These are phyloP conservation scores for Desoria tigrina DNA, from an alignment of 2,888 invertebrate genomes.

Conservation along the genomic window DNA sequence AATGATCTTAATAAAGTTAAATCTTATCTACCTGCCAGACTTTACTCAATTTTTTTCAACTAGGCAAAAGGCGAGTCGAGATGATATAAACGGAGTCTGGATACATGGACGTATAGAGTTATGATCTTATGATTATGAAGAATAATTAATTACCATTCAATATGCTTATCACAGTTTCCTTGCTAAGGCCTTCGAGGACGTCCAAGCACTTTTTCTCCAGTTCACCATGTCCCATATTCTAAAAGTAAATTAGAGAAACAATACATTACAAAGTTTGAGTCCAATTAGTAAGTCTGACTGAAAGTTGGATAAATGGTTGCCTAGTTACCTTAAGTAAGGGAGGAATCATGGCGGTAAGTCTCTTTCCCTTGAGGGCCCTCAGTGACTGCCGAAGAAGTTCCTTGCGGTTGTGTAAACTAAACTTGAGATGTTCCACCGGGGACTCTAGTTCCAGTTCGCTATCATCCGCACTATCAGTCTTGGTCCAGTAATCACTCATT, in stretches of 20 bases:
- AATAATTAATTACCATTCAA: conserved; percentile 54
- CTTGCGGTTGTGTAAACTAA: conserved; percentile 56
- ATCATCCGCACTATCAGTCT: conserved; percentile 17
- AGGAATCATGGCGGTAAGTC: conserved; percentile 58
- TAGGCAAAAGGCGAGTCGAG: too few species aligned
- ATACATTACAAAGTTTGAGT: background rate
- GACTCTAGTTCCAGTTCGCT: conserved; percentile 57
- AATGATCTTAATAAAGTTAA: too few species aligned
- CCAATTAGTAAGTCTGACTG: background rate
- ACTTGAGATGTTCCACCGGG: conserved; percentile 56
- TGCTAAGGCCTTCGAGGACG: conserved; percentile 58
- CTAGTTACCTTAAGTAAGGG: conserved; percentile 57
- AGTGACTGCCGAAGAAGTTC: conserved; percentile 58
- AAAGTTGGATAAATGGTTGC: background rate
- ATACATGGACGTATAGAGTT: too few species aligned
- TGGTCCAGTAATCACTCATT: background rate
- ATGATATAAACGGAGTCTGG: too few species aligned
- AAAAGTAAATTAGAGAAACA: background rate
- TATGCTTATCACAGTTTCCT: conserved; percentile 56
- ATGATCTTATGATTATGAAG: too few species aligned
- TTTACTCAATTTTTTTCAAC: too few species aligned
- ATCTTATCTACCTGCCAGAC: too few species aligned
- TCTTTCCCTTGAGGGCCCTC: conserved; percentile 56
- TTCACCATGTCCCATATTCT: conserved; percentile 45
- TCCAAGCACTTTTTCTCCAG: conserved; percentile 57